A percentile compares a stretch with the other conserved stretches of the same genome.
Evolutionary conservation across 2,888 invertebrate species (phyloP).

Genomic region (Apomyelois bistriatella): DNA sequence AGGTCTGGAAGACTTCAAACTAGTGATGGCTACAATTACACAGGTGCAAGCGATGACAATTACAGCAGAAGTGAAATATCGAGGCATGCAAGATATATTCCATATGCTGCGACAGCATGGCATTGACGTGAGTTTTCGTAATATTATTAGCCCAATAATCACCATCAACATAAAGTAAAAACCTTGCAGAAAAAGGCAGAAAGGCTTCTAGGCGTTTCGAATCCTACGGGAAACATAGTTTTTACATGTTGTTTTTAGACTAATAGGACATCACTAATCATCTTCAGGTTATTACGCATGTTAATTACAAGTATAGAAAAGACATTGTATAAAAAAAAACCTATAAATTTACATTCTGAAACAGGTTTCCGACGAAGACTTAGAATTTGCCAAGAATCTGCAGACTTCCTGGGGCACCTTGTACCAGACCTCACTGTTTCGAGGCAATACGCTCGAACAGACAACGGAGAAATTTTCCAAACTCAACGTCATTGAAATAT

Average conservation of each 20-base stretch:
- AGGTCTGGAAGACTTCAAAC: conserved; percentile 89
- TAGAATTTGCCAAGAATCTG: conserved; percentile 79
- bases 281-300: too few species aligned
- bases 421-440: conserved; percentile 84
- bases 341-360: background rate
- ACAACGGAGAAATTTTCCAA: conserved; percentile 94
- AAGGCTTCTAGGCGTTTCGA: too few species aligned
- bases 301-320: too few species aligned
- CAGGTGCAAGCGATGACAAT: conserved; percentile 87
- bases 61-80: conserved; percentile 87
- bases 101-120: conserved; percentile 85
- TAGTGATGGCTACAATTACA: conserved; percentile 90
- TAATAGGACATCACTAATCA: too few species aligned
- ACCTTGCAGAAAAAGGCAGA: too few species aligned
- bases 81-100: conserved; percentile 88
- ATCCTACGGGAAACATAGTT: too few species aligned
- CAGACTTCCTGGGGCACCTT: conserved; percentile 85
- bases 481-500: conserved; percentile 87
- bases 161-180: too few species aligned
- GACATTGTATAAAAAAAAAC: too few species aligned
- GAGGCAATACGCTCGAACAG: conserved; percentile 84
- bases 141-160: too few species aligned
- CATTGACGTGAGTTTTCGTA: conserved; percentile 76
- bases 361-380: conserved; percentile 76
- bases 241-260: too few species aligned